phyloP scores from a whole-genome alignment of 2,888 invertebrate species.

The Capitulum mitella region DNA sequence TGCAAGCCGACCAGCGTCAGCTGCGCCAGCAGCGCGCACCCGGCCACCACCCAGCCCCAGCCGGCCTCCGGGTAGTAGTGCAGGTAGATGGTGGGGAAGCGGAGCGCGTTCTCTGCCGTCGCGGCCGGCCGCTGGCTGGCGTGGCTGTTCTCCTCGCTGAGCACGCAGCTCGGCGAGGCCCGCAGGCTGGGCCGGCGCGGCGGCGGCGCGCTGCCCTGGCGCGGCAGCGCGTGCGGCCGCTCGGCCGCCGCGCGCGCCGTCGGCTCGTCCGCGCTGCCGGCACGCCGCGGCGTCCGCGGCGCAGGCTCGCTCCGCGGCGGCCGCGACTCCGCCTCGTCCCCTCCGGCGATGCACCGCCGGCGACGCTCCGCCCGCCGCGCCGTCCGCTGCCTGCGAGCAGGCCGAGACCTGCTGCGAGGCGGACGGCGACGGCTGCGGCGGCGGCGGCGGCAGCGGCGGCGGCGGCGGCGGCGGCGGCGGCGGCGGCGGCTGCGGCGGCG shows the following conservation, averaged over 20 bases:
- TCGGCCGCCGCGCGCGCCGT: background rate
- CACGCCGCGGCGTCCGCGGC: background rate
- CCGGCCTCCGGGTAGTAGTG: constrained; percentile 53
- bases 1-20: constrained; percentile 67
- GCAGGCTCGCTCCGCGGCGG: background rate
- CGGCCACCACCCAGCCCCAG: constrained; percentile 76
- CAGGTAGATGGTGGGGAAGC: constrained; percentile 12
- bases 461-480: background rate
- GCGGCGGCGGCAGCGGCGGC: background rate
- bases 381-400: too few relatives aligned
- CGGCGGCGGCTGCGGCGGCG: background rate
- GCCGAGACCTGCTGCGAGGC: too few relatives aligned
- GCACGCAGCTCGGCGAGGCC: background rate
- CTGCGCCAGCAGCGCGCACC: constrained; percentile 64
- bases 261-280: background rate
- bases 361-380: too few relatives aligned
- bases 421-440: background rate
- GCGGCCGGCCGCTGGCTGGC: background rate
- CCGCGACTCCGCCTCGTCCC: too few relatives aligned
- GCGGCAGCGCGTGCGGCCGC: background rate
- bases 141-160: constrained; percentile 16
- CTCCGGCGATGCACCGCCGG: too few relatives aligned
- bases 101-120: background rate
- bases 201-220: background rate
- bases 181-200: background rate